phyloP scores from a whole-genome alignment of 2,888 invertebrate species.

The Oxystoma pomonae region DNA sequence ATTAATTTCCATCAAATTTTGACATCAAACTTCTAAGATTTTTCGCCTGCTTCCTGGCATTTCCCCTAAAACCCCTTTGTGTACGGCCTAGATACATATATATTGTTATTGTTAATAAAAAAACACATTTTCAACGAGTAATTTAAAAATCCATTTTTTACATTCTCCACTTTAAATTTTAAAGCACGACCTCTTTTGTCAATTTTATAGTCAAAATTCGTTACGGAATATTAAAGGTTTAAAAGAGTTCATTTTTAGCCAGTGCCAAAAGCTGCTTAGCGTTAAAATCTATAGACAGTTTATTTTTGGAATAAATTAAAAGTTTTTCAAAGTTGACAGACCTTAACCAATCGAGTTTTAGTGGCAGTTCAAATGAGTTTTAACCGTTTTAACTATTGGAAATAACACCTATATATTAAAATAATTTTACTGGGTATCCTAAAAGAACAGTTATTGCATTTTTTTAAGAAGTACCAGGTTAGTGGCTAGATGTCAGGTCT shows the following conservation, averaged over 20 bases:
- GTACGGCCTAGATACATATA: too few species aligned
- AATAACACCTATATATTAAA: too few species aligned
- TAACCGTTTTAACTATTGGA: slow-evolving; percentile 10
- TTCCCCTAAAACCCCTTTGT: too few species aligned
- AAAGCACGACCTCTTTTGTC: slow-evolving; percentile 1
- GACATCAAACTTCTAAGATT: too few species aligned
- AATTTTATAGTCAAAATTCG: neutral
- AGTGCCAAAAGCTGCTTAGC: neutral
- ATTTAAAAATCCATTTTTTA: neutral
- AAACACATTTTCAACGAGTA: neutral
- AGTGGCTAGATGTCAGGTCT: too few species aligned
- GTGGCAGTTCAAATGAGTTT: slow-evolving; percentile 28
- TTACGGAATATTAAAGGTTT: neutral
- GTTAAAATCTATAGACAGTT: slow-evolving; percentile 23
- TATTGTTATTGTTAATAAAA: too few species aligned
- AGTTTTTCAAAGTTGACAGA: slow-evolving; percentile 33
- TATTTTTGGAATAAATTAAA: slow-evolving; percentile 33
- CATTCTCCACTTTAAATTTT: neutral
- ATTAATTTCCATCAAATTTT: too few species aligned
- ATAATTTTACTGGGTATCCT: too few species aligned
- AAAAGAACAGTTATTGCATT: too few species aligned
- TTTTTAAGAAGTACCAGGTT: too few species aligned
- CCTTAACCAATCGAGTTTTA: slow-evolving; percentile 34
- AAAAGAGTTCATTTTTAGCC: neutral
- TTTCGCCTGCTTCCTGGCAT: too few species aligned